Conservation (phyloP, 2,888 invertebrate species). For the Phengaris arion region DNA sequence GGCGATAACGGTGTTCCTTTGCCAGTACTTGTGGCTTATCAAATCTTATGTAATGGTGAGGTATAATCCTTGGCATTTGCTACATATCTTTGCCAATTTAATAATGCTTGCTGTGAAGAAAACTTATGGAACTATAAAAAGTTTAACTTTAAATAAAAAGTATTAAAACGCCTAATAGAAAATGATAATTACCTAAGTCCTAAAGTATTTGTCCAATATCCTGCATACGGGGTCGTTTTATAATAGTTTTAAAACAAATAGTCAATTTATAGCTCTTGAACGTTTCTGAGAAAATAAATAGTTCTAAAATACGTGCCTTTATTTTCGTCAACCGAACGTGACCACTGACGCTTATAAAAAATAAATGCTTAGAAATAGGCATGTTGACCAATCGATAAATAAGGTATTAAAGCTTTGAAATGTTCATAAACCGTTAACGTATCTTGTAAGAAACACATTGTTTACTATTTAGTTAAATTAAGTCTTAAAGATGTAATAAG, state of each 20-base stretch:
- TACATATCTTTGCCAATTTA: no score
- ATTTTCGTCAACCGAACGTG: slow-evolving; percentile 28
- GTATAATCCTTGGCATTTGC: no score
- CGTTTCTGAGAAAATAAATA: slow-evolving; percentile 60
- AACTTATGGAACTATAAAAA: no score
- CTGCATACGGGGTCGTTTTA: background rate
- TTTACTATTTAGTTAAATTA: no score
- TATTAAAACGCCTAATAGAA: background rate
- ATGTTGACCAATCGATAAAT: slow-evolving; percentile 1
- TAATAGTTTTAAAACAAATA: slow-evolving; percentile 36
- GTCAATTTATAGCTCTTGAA: slow-evolving; percentile 58
- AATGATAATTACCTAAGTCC: background rate
- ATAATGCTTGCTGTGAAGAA: no score
- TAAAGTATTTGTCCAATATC: background rate
- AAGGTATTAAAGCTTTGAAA: background rate
- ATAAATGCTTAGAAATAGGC: slow-evolving; percentile 27
- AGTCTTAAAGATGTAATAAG: no score
- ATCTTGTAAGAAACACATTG: no score
- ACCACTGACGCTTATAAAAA: slow-evolving; percentile 20
- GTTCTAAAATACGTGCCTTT: slow-evolving; percentile 35
- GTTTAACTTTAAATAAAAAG: background rate
- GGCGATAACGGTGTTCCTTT: no score
- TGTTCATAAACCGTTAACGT: background rate
- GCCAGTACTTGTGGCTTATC: no score
- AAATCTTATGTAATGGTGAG: no score